A percentile compares a stretch with the other conserved stretches of the same genome.
phyloP scores from a whole-genome alignment of 1,140 invertebrate species.

The Zaprionus gabonicus region DNA sequence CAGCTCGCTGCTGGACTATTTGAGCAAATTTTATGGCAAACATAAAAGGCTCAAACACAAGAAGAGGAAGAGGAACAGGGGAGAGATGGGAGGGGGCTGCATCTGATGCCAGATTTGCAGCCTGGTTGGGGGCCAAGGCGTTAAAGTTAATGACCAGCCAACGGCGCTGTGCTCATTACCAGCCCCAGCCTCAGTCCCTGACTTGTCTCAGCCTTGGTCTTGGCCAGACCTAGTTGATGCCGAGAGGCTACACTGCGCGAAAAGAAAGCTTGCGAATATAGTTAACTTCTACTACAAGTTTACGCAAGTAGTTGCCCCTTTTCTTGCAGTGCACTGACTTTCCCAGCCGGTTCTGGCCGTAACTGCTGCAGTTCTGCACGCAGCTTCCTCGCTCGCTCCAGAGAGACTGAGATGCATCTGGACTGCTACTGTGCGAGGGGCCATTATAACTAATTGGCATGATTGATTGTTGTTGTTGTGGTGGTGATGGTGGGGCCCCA shows the following conservation, averaged over 20 bases:
- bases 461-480: constrained; percentile 59
- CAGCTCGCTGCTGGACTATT: constrained; percentile 38
- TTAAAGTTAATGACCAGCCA: constrained; percentile 48
- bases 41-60: constrained; percentile 48
- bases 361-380: constrained; percentile 33
- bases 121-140: constrained; percentile 31
- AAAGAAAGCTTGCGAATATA: background rate
- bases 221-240: background rate
- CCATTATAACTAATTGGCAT: constrained; percentile 69
- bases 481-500: constrained; percentile 30
- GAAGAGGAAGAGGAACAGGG: background rate
- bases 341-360: constrained; percentile 36
- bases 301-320: background rate
- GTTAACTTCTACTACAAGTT: no score
- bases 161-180: constrained; percentile 43
- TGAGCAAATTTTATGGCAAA: constrained; percentile 51
- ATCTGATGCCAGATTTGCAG: constrained; percentile 34
- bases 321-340: constrained; percentile 11
- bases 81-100: background rate
- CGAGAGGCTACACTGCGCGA: background rate
- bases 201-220: constrained; percentile 4
- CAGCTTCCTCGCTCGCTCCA: constrained; percentile 20
- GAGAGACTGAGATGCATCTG: constrained; percentile 30
- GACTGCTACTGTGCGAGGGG: constrained; percentile 51
- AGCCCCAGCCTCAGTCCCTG: background rate